Base-by-base conservation (phyloP, 2,113 vertebrate species). In the Sprattus sprattus region DNA sequence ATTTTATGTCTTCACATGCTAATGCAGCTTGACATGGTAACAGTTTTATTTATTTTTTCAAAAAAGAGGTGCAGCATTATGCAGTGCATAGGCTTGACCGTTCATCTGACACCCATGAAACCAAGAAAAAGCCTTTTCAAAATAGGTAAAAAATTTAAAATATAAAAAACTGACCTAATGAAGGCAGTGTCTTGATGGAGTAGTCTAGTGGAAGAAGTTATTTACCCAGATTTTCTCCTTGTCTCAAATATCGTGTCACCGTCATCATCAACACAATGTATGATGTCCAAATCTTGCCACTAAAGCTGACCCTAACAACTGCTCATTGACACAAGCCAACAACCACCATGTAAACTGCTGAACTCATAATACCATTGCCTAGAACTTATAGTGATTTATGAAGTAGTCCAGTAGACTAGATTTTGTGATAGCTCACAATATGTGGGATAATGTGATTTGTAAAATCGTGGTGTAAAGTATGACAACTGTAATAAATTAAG, bases 1-100 rank as follows among this genome's bases (percentile, higher is more conserved):
- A 80, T 78, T 39, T 78, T 52, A 87, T 89, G 86, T 87, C 78
- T 82, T 85, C 78, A 91, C 87, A 89, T 91, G 88, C 84, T 45
- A 87, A 60, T 49, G 25, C 71, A 78, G 83, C 71, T 81, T 83
- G 28, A 32, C 71, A 47, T 64, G 83, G 54, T 87, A 91, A 92
- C 86, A 88, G 7, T 10, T 71, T 28, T 64, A 16, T 54, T 2
- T n/a, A 0, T 78, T 78, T 39, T 39, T 18, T 32, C 13, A 39
- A 39, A 78, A 78, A 32, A 78, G 28, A 15, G 39, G 71, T 78
- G 71, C 71, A 78, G 28, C 71, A 78, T 39, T 78, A 60, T 78
- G 71, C 71, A 15, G 13, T 11, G 25, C 28, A 78, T 78, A 78
- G 71, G 13, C 1, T 39, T 78, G 16, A 39, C 4, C 25, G 16